phyloP scores from a whole-genome alignment of 2,888 invertebrate genomes.

The Leptopterna dolabrata region DNA sequence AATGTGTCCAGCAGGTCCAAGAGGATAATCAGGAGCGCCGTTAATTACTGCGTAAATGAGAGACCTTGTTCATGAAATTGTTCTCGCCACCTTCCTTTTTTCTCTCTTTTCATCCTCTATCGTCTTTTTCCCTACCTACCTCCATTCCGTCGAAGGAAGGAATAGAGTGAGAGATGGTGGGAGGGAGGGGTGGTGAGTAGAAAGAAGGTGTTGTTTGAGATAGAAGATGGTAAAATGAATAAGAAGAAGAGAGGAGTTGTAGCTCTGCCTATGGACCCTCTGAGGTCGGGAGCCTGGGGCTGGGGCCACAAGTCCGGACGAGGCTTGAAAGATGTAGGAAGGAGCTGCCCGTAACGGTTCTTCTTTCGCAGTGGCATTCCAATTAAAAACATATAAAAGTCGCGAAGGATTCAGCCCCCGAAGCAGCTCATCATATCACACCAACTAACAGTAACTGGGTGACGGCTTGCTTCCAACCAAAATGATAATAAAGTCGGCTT shows the following conservation, averaged over 20 bases:
- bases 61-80: conserved; percentile 25
- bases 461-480: neutral
- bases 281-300: neutral
- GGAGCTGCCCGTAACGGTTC: neutral
- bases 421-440: neutral
- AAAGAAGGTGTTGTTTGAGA: neutral
- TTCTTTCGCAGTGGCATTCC: conserved; percentile 29
- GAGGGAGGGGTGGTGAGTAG: neutral
- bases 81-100: neutral
- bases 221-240: neutral
- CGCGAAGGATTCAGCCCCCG: neutral
- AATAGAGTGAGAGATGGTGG: neutral
- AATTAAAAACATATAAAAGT: conserved; percentile 39
- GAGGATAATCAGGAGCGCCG: conserved; percentile 12
- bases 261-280: neutral
- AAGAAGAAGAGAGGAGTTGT: neutral
- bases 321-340: neutral
- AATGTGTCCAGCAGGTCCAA: neutral
- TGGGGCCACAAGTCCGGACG: neutral
- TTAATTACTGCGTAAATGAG: conserved; percentile 26
- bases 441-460: neutral
- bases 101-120: neutral
- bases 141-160: neutral
- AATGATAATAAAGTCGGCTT: neutral
- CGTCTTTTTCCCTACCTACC: neutral